Evolutionary conservation across 2,797 vertebrate species (phyloP).

Genomic region (Scomberomorus guttatus): DNA sequence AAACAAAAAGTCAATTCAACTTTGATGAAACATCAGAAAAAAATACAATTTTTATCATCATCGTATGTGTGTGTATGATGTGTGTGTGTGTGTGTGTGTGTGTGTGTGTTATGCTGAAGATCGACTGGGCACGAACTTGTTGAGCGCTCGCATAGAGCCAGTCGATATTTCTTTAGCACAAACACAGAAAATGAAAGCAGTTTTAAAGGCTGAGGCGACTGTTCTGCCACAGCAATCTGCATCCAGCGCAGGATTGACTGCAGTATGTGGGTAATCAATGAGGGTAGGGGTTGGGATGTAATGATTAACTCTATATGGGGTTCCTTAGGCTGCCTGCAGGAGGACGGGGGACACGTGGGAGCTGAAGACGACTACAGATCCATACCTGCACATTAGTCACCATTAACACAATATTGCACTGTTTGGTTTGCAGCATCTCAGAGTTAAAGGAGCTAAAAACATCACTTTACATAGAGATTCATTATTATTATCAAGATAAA

Average conservation of each 20-base stretch:
- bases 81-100: constrained; percentile 30
- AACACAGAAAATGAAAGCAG: constrained; percentile 82
- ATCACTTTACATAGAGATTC: too few species aligned
- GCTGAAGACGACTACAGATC: constrained; percentile 55
- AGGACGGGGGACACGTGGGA: constrained; percentile 50
- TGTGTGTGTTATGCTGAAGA: constrained; percentile 60
- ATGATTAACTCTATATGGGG: constrained; percentile 82
- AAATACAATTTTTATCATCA: constrained; percentile 18
- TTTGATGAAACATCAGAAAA: constrained; percentile 66
- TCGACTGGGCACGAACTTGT: constrained; percentile 67
- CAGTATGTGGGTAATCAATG: constrained; percentile 81
- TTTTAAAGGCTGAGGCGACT: constrained; percentile 72
- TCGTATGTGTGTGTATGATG: constrained; percentile 28
- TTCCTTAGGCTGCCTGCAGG: constrained; percentile 72
- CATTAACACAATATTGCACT: constrained; percentile 18
- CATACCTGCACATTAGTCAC: constrained; percentile 42
- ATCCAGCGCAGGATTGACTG: constrained; percentile 74
- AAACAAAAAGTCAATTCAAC: constrained; percentile 77
- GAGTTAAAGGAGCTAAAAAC: neutral
- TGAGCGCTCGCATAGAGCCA: constrained; percentile 51
- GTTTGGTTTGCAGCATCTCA: neutral
- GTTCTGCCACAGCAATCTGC: constrained; percentile 77
- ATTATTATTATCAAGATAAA: too few species aligned
- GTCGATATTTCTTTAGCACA: constrained; percentile 80
- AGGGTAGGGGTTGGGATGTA: constrained; percentile 80